Evolutionary conservation across 2,797 vertebrate genomes (phyloP).

Genomic region (Choloepus didactylus): DNA sequence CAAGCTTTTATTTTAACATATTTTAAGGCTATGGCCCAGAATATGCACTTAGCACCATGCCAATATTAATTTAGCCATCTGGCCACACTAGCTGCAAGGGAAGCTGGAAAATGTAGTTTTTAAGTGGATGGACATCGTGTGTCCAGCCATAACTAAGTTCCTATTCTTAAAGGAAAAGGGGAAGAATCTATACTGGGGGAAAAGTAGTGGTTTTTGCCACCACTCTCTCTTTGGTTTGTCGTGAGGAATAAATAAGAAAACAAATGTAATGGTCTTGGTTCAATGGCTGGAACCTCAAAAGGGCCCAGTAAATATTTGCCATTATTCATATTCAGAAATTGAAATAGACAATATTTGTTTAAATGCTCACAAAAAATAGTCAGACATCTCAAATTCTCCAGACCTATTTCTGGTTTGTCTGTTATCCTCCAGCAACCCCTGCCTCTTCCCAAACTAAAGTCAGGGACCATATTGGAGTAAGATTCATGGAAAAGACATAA

Average conservation of each 20-base stretch:
- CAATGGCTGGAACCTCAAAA: background rate
- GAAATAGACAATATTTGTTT: constrained; percentile 35
- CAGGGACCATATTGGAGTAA: background rate
- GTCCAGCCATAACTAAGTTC: background rate
- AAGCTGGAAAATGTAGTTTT: background rate
- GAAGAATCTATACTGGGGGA: background rate
- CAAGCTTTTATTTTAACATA: too few relatives aligned
- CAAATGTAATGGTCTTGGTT: background rate
- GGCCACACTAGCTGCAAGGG: background rate
- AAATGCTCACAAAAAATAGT: background rate
- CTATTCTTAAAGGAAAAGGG: background rate
- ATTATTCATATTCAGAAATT: background rate
- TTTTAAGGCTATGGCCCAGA: background rate
- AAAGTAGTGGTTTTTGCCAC: background rate
- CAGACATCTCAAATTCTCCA: background rate
- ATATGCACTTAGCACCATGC: background rate
- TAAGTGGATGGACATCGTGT: background rate
- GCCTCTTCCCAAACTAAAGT: background rate
- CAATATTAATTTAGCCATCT: background rate
- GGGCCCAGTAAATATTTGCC: background rate
- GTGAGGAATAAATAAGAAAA: constrained; percentile 13
- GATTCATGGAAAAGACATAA: constrained; percentile 1
- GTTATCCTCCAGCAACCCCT: background rate
- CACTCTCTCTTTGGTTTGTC: background rate
- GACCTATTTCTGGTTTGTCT: background rate